Evolutionary conservation across 2,888 invertebrate genomes (phyloP), one percentile per base, ranked within the genome.

Genomic region (Heteropelma amictum): DNA sequence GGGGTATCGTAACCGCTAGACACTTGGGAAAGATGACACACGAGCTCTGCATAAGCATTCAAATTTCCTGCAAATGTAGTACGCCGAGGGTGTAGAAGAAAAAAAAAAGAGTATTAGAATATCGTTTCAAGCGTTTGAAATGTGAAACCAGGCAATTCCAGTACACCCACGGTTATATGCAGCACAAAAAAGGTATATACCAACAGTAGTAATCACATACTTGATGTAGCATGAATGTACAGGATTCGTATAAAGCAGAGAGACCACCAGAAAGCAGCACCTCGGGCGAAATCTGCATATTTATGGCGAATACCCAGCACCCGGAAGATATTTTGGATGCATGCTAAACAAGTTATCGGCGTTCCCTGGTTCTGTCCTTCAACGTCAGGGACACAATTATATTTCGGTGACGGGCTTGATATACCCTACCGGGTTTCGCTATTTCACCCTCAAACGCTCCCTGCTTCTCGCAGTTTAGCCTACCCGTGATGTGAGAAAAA

Each of bases 321-420:
- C 79, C 82, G 81, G 80, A 81, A 86, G n/a, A 86, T 82, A 86
- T 85, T 86, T 86, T 79, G 76, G 82, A 86, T 85, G 85, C 85
- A 86, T 86, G 81, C 79, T 81, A 84, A 86, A 84, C 83, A 83
- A 85, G 77, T 76, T n/a, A n/a, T 64, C 77, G 71, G 64, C 49
- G 69, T 71, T 42, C 26, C 68, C 53, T 71, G 72, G 51, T 40
- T 30, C 45, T 68, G 63, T 69, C 63, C 72, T 72, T 71, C 58
- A 74, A 77, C 76, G 79, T 80, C 77, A 77, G 68, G 68, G 68
- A 26, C 69, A 65, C 61, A 69, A 71, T 76, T 78, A 74, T 38
- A n/a, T 68, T 54, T 64, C 60, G 72, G 47, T 61, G 69, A 69
- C 71, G 49, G 63, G 60, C 71, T 51, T 61, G 40, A 54, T 47